Conservation (phyloP, 2,797 vertebrate genomes). For the Acanthurus leucopareius region DNA sequence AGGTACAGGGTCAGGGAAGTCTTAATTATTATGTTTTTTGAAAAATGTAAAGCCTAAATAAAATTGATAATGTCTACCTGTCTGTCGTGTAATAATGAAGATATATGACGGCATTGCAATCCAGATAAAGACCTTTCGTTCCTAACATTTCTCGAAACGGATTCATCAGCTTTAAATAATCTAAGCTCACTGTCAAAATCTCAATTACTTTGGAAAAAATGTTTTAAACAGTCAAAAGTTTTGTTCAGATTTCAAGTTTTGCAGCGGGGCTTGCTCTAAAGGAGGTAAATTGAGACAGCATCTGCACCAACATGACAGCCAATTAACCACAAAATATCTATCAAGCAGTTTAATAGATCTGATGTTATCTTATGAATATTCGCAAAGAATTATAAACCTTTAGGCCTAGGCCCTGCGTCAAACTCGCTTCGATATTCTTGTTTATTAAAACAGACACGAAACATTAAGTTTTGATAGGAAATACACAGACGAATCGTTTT, state of each 20-base stretch:
- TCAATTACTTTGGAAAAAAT: background rate
- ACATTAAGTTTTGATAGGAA: constrained; percentile 85
- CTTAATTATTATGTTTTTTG: background rate
- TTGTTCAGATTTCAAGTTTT: background rate
- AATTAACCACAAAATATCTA: constrained; percentile 28
- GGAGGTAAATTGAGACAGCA: constrained; percentile 41
- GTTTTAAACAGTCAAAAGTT: background rate
- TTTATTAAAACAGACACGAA: constrained; percentile 66
- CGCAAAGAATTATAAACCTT: background rate
- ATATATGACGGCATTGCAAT: background rate
- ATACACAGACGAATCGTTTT: constrained; percentile 90
- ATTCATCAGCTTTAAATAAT: background rate
- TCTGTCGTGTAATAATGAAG: background rate
- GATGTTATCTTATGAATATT: constrained; percentile 15
- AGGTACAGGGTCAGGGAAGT: background rate
- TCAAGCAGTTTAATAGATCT: constrained; percentile 26
- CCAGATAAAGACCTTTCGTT: background rate
- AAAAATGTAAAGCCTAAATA: background rate
- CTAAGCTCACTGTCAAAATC: background rate
- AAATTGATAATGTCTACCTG: no score
- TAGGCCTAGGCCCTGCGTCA: no score
- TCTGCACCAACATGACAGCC: constrained; percentile 49
- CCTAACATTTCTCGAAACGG: background rate
- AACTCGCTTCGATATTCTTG: no score
- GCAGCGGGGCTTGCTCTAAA: constrained; percentile 5